Base-by-base conservation (phyloP, 2,888 invertebrate species). In the Anoncus sp. region DNA sequence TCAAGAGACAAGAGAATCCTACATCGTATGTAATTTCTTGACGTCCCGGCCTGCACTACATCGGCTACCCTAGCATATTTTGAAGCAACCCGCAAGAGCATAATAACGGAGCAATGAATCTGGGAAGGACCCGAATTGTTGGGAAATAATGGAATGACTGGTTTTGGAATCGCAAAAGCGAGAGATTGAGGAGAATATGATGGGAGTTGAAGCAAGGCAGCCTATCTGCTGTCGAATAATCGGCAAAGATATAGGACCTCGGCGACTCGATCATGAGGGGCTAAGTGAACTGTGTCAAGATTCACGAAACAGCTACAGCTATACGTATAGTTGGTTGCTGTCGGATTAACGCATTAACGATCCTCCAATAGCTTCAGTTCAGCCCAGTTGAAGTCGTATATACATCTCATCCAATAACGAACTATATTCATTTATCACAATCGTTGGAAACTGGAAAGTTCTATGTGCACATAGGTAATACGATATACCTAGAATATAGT, bases 281-380 rank as follows among this genome's bases (percentile, higher is more conserved):
- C 82, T 81, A 71, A 81, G 79, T 76, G 82, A 84, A 81, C 78
- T 75, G 81, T 80, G 80, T 82, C 74, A 55, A 77, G 69, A 77
- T 55, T 72, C 72, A 51, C 74, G n/a, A n/a, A n/a, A 70, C 78
- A 72, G 75, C 53, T 62, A 75, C 22, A 72, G 75, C 53, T 57
- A 80, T 71, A 78, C 60, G 59, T 47, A 63, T 78, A 72, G 67
- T 16, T 63, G 24, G 63, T 69, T 74, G 71, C 78, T 78, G 75
- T 55, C 62, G 82, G 86, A 87, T 87, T 87, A 87, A 84, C 81
- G 83, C 83, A 80, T 82, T 83, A 77, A 83, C 85, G 84, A 88
- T 85, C 82, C 84, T 77, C 82, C 40, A n/a, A 24, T 70, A 24
- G 49, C 70, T 60, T 60, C 49, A 35, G 14, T 38, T 51, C 40